These are phyloP conservation scores for Drosophila oshimai DNA, from an alignment of 1,140 invertebrate genomes.

Conservation along the genomic window DNA sequence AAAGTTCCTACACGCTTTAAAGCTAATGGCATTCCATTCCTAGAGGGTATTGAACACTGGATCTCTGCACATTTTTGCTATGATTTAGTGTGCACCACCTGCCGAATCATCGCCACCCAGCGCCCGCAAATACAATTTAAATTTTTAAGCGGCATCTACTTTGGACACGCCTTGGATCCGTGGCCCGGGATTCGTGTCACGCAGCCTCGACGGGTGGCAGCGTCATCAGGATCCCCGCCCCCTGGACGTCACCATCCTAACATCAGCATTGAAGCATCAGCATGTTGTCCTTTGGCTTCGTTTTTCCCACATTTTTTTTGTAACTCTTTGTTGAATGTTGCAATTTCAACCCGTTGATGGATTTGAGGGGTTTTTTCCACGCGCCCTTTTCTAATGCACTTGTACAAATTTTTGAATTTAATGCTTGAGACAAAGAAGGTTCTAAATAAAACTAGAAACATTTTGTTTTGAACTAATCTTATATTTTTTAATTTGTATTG, in stretches of 20 bases:
- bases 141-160: constrained; percentile 80
- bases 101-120: constrained; percentile 31
- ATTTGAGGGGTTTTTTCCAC: constrained; percentile 64
- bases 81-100: constrained; percentile 74
- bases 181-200: constrained; percentile 68
- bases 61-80: constrained; percentile 42
- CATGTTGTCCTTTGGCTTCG: constrained; percentile 58
- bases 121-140: constrained; percentile 78
- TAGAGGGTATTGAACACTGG: constrained; percentile 18
- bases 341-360: constrained; percentile 79
- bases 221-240: constrained; percentile 46
- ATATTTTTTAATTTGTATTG: too few species aligned
- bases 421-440: too few species aligned
- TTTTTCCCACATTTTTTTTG: constrained; percentile 13
- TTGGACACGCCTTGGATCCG: constrained; percentile 49
- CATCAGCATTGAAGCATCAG: constrained; percentile 62
- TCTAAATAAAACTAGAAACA: too few species aligned
- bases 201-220: constrained; percentile 65
- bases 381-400: not conserved
- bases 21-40: constrained; percentile 16
- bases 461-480: too few species aligned
- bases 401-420: too few species aligned
- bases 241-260: not conserved
- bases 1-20: not conserved
- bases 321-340: constrained; percentile 61